Conservation (phyloP, 2,888 invertebrate genomes). For the Mythimna pallens region DNA sequence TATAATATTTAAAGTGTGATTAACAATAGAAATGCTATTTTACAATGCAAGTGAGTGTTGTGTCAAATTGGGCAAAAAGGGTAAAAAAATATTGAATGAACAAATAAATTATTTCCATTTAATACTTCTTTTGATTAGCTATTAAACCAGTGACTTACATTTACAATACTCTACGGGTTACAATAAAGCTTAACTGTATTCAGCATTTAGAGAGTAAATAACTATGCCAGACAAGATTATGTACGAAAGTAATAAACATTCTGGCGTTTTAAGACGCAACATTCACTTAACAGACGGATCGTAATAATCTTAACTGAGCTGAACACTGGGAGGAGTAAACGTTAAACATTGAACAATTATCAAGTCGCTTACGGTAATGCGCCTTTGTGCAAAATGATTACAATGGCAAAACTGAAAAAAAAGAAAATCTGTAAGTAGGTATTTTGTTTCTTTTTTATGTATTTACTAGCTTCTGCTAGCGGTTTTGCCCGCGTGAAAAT, state of each 20-base stretch:
- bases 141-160: background rate
- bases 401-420: too few species aligned
- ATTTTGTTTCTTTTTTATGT: too few species aligned
- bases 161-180: constrained; percentile 15
- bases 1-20: too few species aligned
- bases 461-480: too few species aligned
- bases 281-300: constrained; percentile 48
- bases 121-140: constrained; percentile 7
- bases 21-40: too few species aligned
- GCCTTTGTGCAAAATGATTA: background rate
- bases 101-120: background rate
- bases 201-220: constrained; percentile 30
- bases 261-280: constrained; percentile 53
- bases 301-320: constrained; percentile 54
- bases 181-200: constrained; percentile 45
- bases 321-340: constrained; percentile 35
- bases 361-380: constrained; percentile 21
- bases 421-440: too few species aligned
- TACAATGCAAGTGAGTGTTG: too few species aligned
- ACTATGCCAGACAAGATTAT: constrained; percentile 54
- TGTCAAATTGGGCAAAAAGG: too few species aligned
- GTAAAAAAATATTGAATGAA: background rate
- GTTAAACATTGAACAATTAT: constrained; percentile 43
- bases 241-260: constrained; percentile 60
- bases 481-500: too few species aligned